These are phyloP conservation scores for Tinea trinotella DNA, from an alignment of 2,888 invertebrate genomes.

Conservation along the genomic window DNA sequence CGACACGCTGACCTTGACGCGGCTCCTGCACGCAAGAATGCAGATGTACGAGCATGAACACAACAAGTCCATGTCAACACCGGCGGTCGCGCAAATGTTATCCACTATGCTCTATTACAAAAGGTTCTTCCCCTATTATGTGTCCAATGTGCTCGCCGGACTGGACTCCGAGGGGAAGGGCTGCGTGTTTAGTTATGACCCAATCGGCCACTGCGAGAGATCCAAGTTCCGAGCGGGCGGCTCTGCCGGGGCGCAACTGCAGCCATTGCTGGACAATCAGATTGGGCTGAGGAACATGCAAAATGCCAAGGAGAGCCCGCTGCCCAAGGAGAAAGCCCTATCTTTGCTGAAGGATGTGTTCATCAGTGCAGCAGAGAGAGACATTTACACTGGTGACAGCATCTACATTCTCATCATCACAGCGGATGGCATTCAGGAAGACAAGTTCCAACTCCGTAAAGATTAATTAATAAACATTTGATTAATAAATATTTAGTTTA, in stretches of 20 bases:
- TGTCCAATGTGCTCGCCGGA: conserved; percentile 95
- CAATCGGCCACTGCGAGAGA: conserved; percentile 94
- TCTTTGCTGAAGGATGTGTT: conserved; percentile 94
- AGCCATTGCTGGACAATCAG: conserved; percentile 97
- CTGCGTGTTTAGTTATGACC: conserved; percentile 96
- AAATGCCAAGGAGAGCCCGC: conserved; percentile 73
- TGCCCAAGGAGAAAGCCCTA: conserved; percentile 86
- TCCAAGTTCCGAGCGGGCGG: conserved; percentile 91
- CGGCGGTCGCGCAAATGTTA: conserved; percentile 95
- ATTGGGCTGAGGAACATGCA: conserved; percentile 92
- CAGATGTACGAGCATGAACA: conserved; percentile 97
- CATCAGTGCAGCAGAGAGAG: conserved; percentile 97
- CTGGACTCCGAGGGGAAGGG: conserved; percentile 95
- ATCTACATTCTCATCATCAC: conserved; percentile 90
- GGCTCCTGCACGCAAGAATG: conserved; percentile 87
- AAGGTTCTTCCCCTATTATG: conserved; percentile 98
- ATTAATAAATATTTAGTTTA: not conserved
- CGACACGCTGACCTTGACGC: conserved; percentile 92
- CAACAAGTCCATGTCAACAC: conserved; percentile 91
- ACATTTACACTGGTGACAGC: conserved; percentile 97
- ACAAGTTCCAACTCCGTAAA: conserved; percentile 85
- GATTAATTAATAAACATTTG: conserved; percentile 76
- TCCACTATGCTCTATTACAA: conserved; percentile 96
- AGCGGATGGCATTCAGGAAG: conserved; percentile 84
- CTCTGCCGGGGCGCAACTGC: conserved; percentile 89